Evolutionary conservation across 2,888 invertebrate genomes (phyloP), one percentile per base, ranked within the genome.

Genomic region (Diplazon laetatorius): DNA sequence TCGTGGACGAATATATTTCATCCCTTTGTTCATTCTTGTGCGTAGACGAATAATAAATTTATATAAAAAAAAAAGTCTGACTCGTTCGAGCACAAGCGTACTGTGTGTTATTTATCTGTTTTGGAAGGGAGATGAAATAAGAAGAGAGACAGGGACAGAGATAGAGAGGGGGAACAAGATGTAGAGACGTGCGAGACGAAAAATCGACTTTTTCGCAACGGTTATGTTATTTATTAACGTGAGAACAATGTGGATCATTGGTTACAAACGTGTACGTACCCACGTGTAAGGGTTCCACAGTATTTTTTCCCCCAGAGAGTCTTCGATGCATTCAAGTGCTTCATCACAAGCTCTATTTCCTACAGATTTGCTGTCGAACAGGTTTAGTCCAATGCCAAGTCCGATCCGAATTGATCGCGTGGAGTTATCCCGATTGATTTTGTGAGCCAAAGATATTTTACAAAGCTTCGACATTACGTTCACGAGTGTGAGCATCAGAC

Each of bases 1-100:
- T 44, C 16, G 46, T 50, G 14, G 55, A 48, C 16, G 60, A 75
- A 80, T 78, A n/a, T n/a, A 65, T 60, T 65, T 78, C 72, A 80
- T 78, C 50, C 60, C 55, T 65, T 59, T 50, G 59, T 57, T 69
- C 62, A 66, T 74, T 73, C 57, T 71, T 76, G 68, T 72, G 55
- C 6, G 30, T 30, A 6, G 30, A 30, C 30, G 30, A 30, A 55
- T n/a, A n/a, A n/a, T n/a, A n/a, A n/a, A n/a, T n/a, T n/a, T n/a
- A n/a, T n/a, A n/a, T n/a, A n/a, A n/a, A 70, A 60, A 62, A 78
- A 78, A 62, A 70, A 59, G 39, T 30, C 37, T 39, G 39, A 18
- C 52, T 65, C 48, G 68, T 63, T 63, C 59, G 35, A 72, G 30
- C 20, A 46, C 57, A 39, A 35, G 22, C 39, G 35, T 16, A 22